phyloP scores from a whole-genome alignment of 2,888 invertebrate species.

The Meta bourneti region DNA sequence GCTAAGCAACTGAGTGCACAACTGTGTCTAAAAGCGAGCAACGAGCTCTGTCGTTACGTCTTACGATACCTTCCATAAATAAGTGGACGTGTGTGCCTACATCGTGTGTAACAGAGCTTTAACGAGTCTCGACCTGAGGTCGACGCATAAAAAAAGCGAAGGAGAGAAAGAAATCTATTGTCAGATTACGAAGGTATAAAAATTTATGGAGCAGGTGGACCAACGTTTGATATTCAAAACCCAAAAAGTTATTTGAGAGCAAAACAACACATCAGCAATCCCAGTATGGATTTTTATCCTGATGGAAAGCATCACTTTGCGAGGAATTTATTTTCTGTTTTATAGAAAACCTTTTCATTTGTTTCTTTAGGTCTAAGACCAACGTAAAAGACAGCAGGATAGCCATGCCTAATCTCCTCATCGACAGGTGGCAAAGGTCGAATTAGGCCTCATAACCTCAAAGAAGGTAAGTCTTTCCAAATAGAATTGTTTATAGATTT shows the following conservation, averaged over 20 bases:
- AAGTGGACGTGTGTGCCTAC: too few species aligned
- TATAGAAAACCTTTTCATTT: background rate
- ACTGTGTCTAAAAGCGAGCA: too few species aligned
- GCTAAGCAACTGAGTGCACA: too few species aligned
- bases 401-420: background rate
- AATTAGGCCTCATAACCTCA: background rate
- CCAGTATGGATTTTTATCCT: background rate
- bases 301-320: background rate
- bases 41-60: too few species aligned
- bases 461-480: slow-evolving; percentile 12
- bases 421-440: background rate
- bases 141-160: background rate
- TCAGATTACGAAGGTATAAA: slow-evolving; percentile 1
- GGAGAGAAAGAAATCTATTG: background rate
- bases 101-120: too few species aligned
- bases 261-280: background rate
- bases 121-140: background rate
- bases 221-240: slow-evolving; percentile 11
- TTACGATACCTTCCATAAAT: too few species aligned
- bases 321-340: background rate
- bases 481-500: background rate
- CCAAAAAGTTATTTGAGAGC: background rate
- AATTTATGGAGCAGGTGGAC: slow-evolving; percentile 26
- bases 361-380: background rate
- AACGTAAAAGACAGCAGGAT: background rate